Evolutionary conservation across 2,113 vertebrate genomes (phyloP).

Genomic region (Kryptolebias marmoratus): DNA sequence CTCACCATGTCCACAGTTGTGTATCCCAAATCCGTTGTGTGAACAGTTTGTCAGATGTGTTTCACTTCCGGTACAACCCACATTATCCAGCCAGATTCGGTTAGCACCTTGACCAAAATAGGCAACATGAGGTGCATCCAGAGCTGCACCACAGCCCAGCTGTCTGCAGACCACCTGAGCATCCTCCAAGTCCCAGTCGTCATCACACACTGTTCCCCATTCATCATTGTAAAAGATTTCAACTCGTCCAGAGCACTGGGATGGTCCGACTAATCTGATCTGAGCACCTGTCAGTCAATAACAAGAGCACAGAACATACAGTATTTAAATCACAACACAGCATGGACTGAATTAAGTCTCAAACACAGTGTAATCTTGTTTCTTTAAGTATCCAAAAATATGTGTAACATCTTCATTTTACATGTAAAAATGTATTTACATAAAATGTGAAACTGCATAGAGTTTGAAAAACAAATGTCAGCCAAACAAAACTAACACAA

Average conservation of each 20-base stretch:
- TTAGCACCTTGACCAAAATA: background rate
- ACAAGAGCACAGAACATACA: too few relatives aligned
- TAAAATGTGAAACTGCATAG: too few relatives aligned
- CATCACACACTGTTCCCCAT: background rate
- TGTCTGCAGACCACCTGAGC: too few relatives aligned
- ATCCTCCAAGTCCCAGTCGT: background rate
- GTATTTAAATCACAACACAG: too few relatives aligned
- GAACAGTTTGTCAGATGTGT: background rate
- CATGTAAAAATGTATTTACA: too few relatives aligned
- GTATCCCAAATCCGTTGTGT: background rate
- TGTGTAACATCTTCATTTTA: too few relatives aligned
- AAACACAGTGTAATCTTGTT: too few relatives aligned
- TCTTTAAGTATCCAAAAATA: too few relatives aligned
- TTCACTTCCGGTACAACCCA: background rate
- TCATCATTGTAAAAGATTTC: background rate
- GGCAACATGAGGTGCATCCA: background rate
- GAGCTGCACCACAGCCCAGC: background rate
- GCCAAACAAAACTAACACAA: too few relatives aligned
- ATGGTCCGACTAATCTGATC: background rate
- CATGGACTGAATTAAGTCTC: too few relatives aligned
- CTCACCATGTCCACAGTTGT: background rate
- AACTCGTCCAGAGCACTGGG: background rate
- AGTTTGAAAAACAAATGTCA: too few relatives aligned
- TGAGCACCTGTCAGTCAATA: too few relatives aligned
- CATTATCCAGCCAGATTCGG: background rate